phyloP scores from a whole-genome alignment of 2,797 vertebrate genomes.

The Aulostomus chinensis region DNA sequence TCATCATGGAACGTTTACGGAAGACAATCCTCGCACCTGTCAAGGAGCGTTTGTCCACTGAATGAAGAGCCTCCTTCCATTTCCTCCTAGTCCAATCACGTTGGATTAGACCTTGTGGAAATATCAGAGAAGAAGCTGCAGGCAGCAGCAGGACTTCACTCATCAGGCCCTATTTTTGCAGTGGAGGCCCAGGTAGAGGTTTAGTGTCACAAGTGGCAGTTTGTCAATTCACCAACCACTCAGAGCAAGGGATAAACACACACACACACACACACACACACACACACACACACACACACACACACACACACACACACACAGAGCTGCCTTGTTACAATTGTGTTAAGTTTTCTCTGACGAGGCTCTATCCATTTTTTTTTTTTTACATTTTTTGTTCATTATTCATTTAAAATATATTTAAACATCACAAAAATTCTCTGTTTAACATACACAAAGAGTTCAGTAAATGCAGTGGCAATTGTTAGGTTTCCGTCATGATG shows the following conservation, averaged over 20 bases:
- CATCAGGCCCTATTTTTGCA: slow-evolving; percentile 44
- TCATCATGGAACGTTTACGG: slow-evolving; percentile 51
- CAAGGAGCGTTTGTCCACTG: slow-evolving; percentile 56
- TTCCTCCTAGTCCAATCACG: slow-evolving; percentile 51
- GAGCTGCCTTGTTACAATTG: slow-evolving; percentile 12
- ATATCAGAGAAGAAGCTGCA: slow-evolving; percentile 38
- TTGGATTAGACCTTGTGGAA: slow-evolving; percentile 53
- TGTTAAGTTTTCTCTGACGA: no score
- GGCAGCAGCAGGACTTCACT: slow-evolving; percentile 58
- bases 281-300: slow-evolving; percentile 15
- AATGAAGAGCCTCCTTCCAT: slow-evolving; percentile 58
- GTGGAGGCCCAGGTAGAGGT: slow-evolving; percentile 36
- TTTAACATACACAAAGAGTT: no score
- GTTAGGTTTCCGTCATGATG: no score
- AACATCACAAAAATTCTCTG: no score
- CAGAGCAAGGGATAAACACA: slow-evolving; percentile 36
- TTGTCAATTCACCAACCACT: slow-evolving; percentile 41
- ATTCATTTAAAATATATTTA: no score
- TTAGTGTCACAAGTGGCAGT: slow-evolving; percentile 61
- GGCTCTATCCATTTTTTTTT: no score
- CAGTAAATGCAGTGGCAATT: no score
- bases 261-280: slow-evolving; percentile 10
- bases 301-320: slow-evolving; percentile 21
- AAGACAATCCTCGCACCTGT: slow-evolving; percentile 53
- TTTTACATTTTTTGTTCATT: no score